These are phyloP conservation scores for Cyphomyrus discorhynchus DNA, from an alignment of 2,113 vertebrate species.

Conservation along the genomic window DNA sequence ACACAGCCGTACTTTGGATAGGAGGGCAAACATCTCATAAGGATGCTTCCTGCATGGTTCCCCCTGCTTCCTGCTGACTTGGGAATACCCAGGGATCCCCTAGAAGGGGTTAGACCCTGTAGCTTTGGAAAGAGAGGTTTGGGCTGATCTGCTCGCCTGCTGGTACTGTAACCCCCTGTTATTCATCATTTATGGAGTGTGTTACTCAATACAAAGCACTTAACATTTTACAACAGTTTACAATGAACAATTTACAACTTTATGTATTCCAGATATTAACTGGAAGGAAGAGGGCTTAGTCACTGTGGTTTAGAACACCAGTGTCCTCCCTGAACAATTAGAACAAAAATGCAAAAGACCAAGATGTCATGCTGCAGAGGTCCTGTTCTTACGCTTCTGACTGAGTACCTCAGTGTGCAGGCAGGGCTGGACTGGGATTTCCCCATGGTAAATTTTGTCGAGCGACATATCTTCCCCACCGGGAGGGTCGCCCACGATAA, in stretches of 20 bases:
- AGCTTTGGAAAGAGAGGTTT: not conserved
- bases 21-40: not conserved
- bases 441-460: not conserved
- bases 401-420: not conserved
- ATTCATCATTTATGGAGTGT: not conserved
- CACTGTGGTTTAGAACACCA: not conserved
- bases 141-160: not conserved
- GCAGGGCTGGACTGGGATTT: not conserved
- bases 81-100: not conserved
- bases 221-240: not conserved
- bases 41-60: not conserved
- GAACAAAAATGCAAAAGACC: not conserved
- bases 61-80: not conserved
- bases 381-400: not conserved
- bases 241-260: not conserved
- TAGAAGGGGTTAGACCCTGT: not conserved
- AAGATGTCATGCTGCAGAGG: not conserved
- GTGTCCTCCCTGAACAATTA: not conserved
- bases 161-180: not conserved
- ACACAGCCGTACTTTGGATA: not conserved
- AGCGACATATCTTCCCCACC: not conserved
- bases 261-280: not conserved
- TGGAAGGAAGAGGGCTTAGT: not conserved
- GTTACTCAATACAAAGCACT: not conserved
- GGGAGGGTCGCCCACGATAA: not conserved